Evolutionary conservation across 2,797 vertebrate species (phyloP).

Genomic region (Glossophaga mutica): DNA sequence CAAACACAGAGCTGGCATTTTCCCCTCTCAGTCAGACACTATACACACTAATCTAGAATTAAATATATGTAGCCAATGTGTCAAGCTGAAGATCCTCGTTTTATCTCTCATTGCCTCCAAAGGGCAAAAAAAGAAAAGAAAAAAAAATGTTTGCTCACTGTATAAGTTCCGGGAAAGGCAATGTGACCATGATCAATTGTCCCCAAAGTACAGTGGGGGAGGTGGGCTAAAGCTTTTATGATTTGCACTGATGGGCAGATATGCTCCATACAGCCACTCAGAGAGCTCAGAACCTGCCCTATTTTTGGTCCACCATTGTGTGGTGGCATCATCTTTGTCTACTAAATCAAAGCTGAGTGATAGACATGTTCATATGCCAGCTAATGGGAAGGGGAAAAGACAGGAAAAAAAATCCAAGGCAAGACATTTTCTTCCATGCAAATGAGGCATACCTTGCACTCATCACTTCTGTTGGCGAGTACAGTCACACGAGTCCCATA

Average conservation of each 20-base stretch:
- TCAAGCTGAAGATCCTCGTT: neutral
- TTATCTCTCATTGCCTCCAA: neutral
- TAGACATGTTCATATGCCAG: neutral
- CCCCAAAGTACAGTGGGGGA: neutral
- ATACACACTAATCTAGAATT: conserved; percentile 9
- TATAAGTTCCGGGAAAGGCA: neutral
- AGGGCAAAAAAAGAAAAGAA: neutral
- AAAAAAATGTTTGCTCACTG: neutral
- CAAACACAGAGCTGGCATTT: conserved; percentile 18
- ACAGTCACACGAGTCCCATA: neutral
- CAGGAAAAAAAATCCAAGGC: neutral
- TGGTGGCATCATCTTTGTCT: neutral
- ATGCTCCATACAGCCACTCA: neutral
- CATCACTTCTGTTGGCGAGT: neutral
- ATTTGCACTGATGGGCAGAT: neutral
- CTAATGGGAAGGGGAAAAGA: neutral
- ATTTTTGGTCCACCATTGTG: neutral
- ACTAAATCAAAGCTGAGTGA: neutral
- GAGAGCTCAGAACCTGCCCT: neutral
- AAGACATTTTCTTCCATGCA: neutral
- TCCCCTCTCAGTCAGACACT: neutral
- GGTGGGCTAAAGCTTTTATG: neutral
- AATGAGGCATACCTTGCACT: neutral
- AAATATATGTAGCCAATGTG: neutral
- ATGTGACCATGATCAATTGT: neutral